Evolutionary conservation across 37 sponge, comb jelly and placozoan genomes (phyloP), one percentile per base, ranked within the genome.

Genomic region (Geodia barretti): DNA sequence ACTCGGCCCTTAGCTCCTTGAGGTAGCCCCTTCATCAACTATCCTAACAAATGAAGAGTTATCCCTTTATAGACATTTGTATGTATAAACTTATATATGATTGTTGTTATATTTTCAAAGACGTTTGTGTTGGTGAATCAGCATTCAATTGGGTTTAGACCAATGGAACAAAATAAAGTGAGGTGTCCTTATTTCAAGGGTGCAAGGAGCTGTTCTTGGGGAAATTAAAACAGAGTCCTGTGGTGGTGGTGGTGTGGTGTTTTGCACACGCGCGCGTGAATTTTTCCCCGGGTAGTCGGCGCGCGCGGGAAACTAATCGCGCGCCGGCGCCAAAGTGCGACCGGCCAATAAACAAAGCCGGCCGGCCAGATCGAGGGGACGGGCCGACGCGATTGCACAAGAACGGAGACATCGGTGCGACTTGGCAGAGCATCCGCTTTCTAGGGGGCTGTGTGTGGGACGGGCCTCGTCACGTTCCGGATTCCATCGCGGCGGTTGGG

Each of bases 1-100:
- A 93, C 62, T 89, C 94, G 36, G 79, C 94, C 8, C 33, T 89
- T 36, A 74, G 8, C 43, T 23, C 36, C 19, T 43, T 87, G 58
- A 76, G 62, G 64, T 82, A 72, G 54, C 66, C 19, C 66, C 54
- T 17, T 47, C 54, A 47, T 17, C 54, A 47, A 14, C 14, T 47
- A 14, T 47, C 54, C 7, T 47, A 14, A 14, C 54, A 47, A n/a
- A n/a, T n/a, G n/a, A n/a, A n/a, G n/a, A n/a, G n/a, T n/a, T n/a
- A n/a, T n/a, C n/a, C n/a, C n/a, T n/a, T n/a, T n/a, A n/a, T n/a
- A n/a, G n/a, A n/a, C n/a, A n/a, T n/a, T n/a, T n/a, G n/a, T n/a
- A n/a, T n/a, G n/a, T n/a, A n/a, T n/a, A n/a, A n/a, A n/a, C n/a
- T n/a, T n/a, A 47, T 47, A 47, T 47, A 47, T 47, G 14, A 17